Conservation (phyloP, 2,888 invertebrate genomes). For the Endomychus coccineus region DNA sequence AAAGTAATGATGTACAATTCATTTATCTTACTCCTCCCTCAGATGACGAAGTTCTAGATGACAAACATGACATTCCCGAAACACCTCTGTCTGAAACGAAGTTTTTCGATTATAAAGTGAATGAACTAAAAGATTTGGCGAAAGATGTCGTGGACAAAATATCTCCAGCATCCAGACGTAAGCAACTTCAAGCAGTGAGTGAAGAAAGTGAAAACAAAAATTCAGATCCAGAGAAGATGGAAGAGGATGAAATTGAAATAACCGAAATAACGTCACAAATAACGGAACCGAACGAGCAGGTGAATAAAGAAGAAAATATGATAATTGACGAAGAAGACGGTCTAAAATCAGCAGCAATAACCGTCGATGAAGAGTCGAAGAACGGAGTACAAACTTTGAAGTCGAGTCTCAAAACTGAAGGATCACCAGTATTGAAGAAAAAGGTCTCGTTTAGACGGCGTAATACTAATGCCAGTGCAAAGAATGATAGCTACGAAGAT, state of each 20-base stretch:
- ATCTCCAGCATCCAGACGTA: constrained; percentile 27
- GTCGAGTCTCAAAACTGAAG: constrained; percentile 27
- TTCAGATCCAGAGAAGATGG: not conserved
- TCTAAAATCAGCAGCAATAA: constrained; percentile 29
- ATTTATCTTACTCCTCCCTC: constrained; percentile 41
- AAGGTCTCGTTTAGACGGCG: constrained; percentile 40
- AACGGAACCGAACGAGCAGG: constrained; percentile 6
- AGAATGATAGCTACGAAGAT: constrained; percentile 30
- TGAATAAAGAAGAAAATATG: constrained; percentile 20
- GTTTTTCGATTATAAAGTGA: constrained; percentile 22
- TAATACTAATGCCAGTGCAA: constrained; percentile 29
- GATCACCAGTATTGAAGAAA: constrained; percentile 35
- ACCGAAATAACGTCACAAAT: constrained; percentile 10
- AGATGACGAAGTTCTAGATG: constrained; percentile 40
- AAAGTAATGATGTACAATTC: constrained; percentile 33
- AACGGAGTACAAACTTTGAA: constrained; percentile 24
- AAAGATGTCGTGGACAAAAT: constrained; percentile 35
- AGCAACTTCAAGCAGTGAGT: constrained; percentile 24
- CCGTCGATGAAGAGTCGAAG: constrained; percentile 21
- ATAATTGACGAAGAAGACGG: constrained; percentile 41
- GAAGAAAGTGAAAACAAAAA: constrained; percentile 14
- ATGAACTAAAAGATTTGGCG: constrained; percentile 37
- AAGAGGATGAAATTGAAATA: constrained; percentile 5
- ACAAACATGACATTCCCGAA: constrained; percentile 34
- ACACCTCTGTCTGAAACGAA: constrained; percentile 32